Conservation (phyloP, 2,888 invertebrate species). For the Cremastinae sp. region DNA sequence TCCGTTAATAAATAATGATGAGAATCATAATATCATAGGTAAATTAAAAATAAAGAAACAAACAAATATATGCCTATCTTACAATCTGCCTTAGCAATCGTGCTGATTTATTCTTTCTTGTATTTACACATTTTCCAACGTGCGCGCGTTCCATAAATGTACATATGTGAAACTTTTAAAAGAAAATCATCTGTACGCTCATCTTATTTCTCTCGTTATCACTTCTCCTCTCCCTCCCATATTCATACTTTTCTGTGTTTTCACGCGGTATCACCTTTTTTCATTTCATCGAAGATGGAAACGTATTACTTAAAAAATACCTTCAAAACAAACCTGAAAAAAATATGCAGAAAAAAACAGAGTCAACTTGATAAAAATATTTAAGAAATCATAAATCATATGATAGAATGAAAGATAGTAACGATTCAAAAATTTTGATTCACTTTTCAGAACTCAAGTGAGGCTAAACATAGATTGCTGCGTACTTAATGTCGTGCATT, state of each 20-base stretch:
- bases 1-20: conserved; percentile 61
- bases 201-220: conserved; percentile 47
- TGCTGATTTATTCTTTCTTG: conserved; percentile 15
- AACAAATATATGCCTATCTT: conserved; percentile 65
- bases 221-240: conserved; percentile 40
- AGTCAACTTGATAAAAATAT: no score
- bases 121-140: conserved; percentile 55
- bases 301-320: no score
- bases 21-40: conserved; percentile 68
- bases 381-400: conserved; percentile 28
- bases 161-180: conserved; percentile 68
- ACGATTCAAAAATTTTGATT: conserved; percentile 43
- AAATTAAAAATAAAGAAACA: conserved; percentile 54
- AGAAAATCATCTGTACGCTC: conserved; percentile 47
- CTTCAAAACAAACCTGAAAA: no score
- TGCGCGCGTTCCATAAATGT: conserved; percentile 27
- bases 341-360: no score
- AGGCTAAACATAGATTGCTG: conserved; percentile 50
- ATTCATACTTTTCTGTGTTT: conserved; percentile 20
- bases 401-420: conserved; percentile 59
- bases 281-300: background rate
- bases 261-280: conserved; percentile 6
- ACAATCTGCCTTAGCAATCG: conserved; percentile 61
- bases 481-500: conserved; percentile 29
- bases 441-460: conserved; percentile 44